These are phyloP conservation scores for Tautogolabrus adspersus DNA, from an alignment of 2,113 vertebrate species.

Conservation along the genomic window DNA sequence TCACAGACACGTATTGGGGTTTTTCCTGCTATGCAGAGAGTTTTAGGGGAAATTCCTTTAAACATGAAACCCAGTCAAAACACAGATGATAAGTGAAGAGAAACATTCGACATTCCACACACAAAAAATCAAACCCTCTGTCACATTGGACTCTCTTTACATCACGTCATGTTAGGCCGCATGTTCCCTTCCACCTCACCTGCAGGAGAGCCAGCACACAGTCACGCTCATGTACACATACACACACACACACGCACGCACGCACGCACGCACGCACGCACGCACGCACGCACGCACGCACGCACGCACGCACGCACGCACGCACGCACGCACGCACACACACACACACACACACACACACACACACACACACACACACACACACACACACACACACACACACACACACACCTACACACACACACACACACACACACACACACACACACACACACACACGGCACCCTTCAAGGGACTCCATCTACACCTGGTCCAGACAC, in stretches of 20 bases:
- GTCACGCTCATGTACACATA: constrained; percentile 1
- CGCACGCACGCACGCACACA: too few relatives aligned
- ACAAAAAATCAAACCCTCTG: constrained; percentile 34
- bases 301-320: too few relatives aligned
- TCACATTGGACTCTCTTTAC: constrained; percentile 34
- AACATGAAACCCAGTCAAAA: constrained; percentile 70
- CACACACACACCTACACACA: too few relatives aligned
- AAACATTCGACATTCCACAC: constrained; percentile 68
- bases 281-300: neutral
- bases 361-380: neutral
- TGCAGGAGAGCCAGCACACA: constrained; percentile 32
- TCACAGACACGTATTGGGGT: constrained; percentile 35
- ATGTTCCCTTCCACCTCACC: constrained; percentile 55
- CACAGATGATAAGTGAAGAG: constrained; percentile 54
- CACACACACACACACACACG: neutral
- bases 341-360: too few relatives aligned
- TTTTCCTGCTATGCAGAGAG: constrained; percentile 39
- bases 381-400: neutral
- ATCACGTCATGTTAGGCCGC: constrained; percentile 60
- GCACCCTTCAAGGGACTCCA: constrained; percentile 27
- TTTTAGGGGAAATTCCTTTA: constrained; percentile 75
- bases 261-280: neutral
- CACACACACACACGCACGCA: too few relatives aligned
- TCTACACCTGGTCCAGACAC: constrained; percentile 75
- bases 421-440: neutral